Conservation (phyloP, 92 coral and sea anemone genomes). For the Nematostella vectensis region DNA sequence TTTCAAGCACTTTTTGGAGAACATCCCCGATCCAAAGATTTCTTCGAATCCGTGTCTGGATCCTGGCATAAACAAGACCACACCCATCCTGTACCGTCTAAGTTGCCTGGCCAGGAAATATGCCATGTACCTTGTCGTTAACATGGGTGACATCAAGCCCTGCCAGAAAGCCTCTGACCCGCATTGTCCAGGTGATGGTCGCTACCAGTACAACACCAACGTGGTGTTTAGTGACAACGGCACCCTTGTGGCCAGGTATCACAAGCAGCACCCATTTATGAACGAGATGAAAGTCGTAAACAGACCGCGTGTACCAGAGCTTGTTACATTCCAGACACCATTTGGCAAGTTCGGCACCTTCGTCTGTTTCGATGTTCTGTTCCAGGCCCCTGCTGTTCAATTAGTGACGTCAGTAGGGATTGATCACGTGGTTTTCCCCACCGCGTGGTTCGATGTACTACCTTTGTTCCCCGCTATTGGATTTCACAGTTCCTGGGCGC, state of each 20-base stretch:
- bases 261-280: slow-evolving; percentile 60
- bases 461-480: slow-evolving; percentile 64
- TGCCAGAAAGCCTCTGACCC: slow-evolving; percentile 33
- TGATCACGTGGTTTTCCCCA: slow-evolving; percentile 69
- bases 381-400: slow-evolving; percentile 60
- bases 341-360: slow-evolving; percentile 71
- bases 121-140: slow-evolving; percentile 49
- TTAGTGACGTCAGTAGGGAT: slow-evolving; percentile 32
- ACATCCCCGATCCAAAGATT: slow-evolving; percentile 57
- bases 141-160: slow-evolving; percentile 59
- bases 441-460: slow-evolving; percentile 73
- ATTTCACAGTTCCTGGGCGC: slow-evolving; percentile 57
- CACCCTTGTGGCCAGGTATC: slow-evolving; percentile 51
- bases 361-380: slow-evolving; percentile 59
- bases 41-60: slow-evolving; percentile 34
- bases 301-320: slow-evolving; percentile 49
- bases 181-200: slow-evolving; percentile 59
- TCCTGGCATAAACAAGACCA: slow-evolving; percentile 19
- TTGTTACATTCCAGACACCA: slow-evolving; percentile 50
- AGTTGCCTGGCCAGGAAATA: slow-evolving; percentile 54
- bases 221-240: slow-evolving; percentile 56
- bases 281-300: slow-evolving; percentile 53
- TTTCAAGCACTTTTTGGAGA: slow-evolving; percentile 46
- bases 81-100: slow-evolving; percentile 44
- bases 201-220: slow-evolving; percentile 68